Base-by-base conservation (phyloP, 2,888 invertebrate species). In the Lottia scabra region DNA sequence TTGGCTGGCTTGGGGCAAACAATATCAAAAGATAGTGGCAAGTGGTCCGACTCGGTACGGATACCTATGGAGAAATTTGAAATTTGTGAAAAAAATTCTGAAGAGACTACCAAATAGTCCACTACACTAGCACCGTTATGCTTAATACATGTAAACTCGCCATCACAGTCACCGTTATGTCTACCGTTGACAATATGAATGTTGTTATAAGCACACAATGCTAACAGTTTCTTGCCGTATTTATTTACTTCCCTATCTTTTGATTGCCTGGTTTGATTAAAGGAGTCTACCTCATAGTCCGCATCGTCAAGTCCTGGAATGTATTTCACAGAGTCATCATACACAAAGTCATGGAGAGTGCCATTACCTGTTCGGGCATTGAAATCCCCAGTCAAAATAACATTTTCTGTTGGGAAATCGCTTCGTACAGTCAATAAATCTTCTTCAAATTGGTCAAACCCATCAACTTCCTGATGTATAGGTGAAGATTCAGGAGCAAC, bases 221-320 rank as follows among this genome's bases (percentile, higher is more conserved):
- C 1, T 16, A 46, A 46, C 46, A 46, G 48, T 48, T 48, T 48
- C 48, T 19, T 48, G 19, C 48, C 48, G 19, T 48, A 48, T 48
- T 48, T 48, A 48, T 48, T 48, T 48, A 48, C 48, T 13, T 48
- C 48, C n/a, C n/a, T 48, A 48, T 48, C 48, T 48, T 48, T 48
- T n/a, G 48, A 48, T 48, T n/a, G 16, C 48, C 48, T 48, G 19
- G n/a, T 19, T 19, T 48, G 15, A 4, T 19, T 48, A 48, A 48
- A 48, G 5, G 48, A 48, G 19, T 48, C 48, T 48, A 48, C 48
- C 16, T 48, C 15, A 19, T 8, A 48, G 15, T 48, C 48, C 0
- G 48, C 48, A 48, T 48, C 48, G 19, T 48, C 48, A 48, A 48
- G 48, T 48, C 48, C 48, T 16, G 48, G 48, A 48, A 48, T 48